A percentile compares a stretch with the other conserved stretches of the same genome.
These are phyloP conservation scores for Genyomyrus donnyi DNA, from an alignment of 2,113 vertebrate genomes.

Conservation along the genomic window DNA sequence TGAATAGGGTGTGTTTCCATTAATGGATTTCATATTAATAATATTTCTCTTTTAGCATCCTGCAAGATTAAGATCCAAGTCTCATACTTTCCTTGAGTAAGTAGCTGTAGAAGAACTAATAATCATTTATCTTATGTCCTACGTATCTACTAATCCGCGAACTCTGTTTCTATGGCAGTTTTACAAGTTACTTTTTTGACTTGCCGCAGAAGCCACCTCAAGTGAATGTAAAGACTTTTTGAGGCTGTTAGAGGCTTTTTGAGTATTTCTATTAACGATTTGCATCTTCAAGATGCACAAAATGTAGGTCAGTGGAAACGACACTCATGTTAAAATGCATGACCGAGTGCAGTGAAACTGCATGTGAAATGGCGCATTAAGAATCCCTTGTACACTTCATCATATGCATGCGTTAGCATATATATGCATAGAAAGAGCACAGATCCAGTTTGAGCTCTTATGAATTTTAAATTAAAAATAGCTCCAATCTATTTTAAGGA, in stretches of 20 bases:
- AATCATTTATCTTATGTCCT: not conserved
- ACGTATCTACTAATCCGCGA: not conserved
- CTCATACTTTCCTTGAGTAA: not conserved
- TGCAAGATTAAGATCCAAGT: not conserved
- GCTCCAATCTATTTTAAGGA: slow-evolving; percentile 37
- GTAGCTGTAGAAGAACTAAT: not conserved
- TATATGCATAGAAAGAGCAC: not conserved
- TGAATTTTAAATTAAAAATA: slow-evolving; percentile 23
- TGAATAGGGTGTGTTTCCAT: not conserved
- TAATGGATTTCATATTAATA: not conserved
- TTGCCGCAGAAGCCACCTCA: not conserved
- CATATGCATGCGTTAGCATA: not conserved
- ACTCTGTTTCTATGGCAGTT: not conserved
- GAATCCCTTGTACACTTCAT: not conserved
- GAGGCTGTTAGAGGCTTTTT: not conserved
- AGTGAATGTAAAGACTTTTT: not conserved
- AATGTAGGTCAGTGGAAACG: not conserved
- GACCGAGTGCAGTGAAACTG: not conserved
- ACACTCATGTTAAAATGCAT: not conserved
- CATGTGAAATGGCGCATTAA: not conserved
- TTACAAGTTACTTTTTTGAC: not conserved
- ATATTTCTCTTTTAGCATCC: not conserved
- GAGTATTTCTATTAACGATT: not conserved
- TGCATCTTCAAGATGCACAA: not conserved
- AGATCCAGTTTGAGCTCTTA: not conserved